phyloP scores from a whole-genome alignment of 2,113 vertebrate species.

The Thomomys bottae region DNA sequence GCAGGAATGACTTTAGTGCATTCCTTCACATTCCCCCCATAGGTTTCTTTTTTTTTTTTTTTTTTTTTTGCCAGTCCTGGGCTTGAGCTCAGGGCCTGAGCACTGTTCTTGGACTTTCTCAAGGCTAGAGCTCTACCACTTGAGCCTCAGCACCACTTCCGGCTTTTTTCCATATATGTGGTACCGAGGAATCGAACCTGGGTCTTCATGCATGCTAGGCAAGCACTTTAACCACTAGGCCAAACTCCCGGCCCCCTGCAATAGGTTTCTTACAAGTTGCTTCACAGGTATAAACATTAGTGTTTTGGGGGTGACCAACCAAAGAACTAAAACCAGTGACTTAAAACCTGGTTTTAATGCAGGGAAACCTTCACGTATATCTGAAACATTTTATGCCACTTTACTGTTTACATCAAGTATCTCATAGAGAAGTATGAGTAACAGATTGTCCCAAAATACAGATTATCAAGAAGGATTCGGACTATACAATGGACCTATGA shows the following conservation, averaged over 20 bases:
- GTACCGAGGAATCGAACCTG: too few species aligned
- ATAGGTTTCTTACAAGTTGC: too few species aligned
- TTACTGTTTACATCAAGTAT: background rate
- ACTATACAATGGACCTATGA: background rate
- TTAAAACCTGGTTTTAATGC: background rate
- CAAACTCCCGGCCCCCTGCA: too few species aligned
- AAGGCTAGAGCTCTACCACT: too few species aligned
- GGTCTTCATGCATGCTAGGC: too few species aligned
- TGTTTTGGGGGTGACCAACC: background rate
- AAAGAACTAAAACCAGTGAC: conserved; percentile 17
- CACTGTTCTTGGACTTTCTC: too few species aligned
- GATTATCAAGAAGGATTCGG: background rate
- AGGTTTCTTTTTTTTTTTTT: too few species aligned
- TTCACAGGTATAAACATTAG: background rate
- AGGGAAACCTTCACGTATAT: background rate
- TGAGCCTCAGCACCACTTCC: too few species aligned
- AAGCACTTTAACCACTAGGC: too few species aligned
- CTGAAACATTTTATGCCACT: background rate
- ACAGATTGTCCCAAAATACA: background rate
- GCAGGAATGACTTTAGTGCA: background rate
- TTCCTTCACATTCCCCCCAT: background rate
- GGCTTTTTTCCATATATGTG: too few species aligned
- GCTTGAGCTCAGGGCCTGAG: too few species aligned
- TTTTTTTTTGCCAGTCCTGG: too few species aligned
- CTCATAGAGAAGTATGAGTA: background rate